Percentiles rank a stretch among this genome's conserved stretches.
phyloP scores from a whole-genome alignment of 2,113 vertebrate genomes.

The Aphyosemion australe region DNA sequence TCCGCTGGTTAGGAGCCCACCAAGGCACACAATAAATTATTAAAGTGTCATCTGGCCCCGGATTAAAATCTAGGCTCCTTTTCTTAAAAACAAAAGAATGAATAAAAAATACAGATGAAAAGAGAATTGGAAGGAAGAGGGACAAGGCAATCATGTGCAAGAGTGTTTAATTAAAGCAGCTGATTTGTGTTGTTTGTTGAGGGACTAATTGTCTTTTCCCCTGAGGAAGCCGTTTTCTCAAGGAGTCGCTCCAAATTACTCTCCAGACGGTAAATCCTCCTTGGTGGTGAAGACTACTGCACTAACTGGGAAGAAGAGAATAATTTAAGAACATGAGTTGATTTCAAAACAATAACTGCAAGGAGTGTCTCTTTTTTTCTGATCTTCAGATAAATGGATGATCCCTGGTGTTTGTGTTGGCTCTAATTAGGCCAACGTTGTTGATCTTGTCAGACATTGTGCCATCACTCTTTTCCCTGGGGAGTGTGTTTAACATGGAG shows the following conservation, averaged over 20 bases:
- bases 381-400: slow-evolving; percentile 29
- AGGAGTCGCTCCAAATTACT: slow-evolving; percentile 73
- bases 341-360: slow-evolving; percentile 61
- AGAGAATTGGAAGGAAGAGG: slow-evolving; percentile 46
- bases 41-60: slow-evolving; percentile 74
- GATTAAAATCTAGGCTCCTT: slow-evolving; percentile 65
- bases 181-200: slow-evolving; percentile 80
- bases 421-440: slow-evolving; percentile 70
- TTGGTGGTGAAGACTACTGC: slow-evolving; percentile 47
- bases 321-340: slow-evolving; percentile 58
- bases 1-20: slow-evolving; percentile 78
- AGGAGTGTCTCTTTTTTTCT: slow-evolving; percentile 46
- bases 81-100: slow-evolving; percentile 27
- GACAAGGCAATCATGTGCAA: slow-evolving; percentile 59
- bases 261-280: slow-evolving; percentile 71
- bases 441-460: slow-evolving; percentile 61
- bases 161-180: slow-evolving; percentile 81
- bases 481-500: slow-evolving; percentile 71
- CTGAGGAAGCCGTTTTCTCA: slow-evolving; percentile 72
- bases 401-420: slow-evolving; percentile 46
- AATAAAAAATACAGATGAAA: slow-evolving; percentile 43
- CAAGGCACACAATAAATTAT: slow-evolving; percentile 78
- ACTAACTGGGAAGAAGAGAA: slow-evolving; percentile 53
- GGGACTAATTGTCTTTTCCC: slow-evolving; percentile 80
- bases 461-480: slow-evolving; percentile 56